Conservation (phyloP, 1,140 invertebrate species). For the Brachionus plicatilis region DNA sequence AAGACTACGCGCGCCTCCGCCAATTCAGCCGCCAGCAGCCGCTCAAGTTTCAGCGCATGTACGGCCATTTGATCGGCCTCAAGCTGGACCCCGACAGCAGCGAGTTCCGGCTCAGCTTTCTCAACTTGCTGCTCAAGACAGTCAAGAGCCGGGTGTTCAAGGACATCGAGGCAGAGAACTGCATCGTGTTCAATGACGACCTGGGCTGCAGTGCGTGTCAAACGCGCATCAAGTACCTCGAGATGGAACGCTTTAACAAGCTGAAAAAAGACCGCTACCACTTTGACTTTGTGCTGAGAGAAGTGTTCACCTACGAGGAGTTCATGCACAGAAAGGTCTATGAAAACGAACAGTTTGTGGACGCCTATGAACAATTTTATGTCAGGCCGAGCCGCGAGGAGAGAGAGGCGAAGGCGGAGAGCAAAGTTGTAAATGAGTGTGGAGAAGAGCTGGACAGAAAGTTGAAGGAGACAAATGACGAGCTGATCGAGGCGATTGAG, state of each 20-base stretch:
- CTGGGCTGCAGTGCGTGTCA: constrained; percentile 24
- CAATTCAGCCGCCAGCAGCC: neutral
- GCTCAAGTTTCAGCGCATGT: constrained; percentile 17
- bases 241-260: constrained; percentile 14
- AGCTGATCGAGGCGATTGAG: neutral
- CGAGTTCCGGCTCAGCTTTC: constrained; percentile 3
- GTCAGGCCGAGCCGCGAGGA: neutral
- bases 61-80: constrained; percentile 11
- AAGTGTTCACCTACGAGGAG: neutral
- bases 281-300: neutral
- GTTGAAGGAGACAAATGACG: neutral
- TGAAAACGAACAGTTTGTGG: neutral
- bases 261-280: neutral
- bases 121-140: constrained; percentile 2
- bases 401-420: neutral
- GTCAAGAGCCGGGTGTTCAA: constrained; percentile 26
- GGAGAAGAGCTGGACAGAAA: neutral
- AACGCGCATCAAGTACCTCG: constrained; percentile 19
- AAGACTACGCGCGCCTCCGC: neutral
- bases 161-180: constrained; percentile 38
- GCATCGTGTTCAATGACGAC: constrained; percentile 37
- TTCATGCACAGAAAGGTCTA: constrained; percentile 7
- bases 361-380: constrained; percentile 21
- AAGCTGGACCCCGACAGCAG: neutral
- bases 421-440: neutral